Evolutionary conservation across 2,888 invertebrate genomes (phyloP), one percentile per base, ranked within the genome.

Genomic region (Hirudinaria manillensis): DNA sequence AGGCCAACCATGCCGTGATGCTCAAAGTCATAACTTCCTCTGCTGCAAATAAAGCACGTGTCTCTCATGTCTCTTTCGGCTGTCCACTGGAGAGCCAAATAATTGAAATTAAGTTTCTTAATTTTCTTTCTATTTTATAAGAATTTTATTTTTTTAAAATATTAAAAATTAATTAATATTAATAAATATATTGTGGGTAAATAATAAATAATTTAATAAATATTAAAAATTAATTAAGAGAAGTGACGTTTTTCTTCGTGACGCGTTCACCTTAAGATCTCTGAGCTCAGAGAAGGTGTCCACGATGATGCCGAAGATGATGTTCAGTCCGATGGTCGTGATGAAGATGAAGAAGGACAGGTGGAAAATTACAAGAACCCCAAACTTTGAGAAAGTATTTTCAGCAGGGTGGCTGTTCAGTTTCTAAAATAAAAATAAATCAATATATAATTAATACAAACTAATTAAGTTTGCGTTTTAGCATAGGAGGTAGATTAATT

Each of bases 281-380:
- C 85, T 79, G 24, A 85, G 82, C 78, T 85, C 84, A 0, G 84
- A 84, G 81, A 85, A 85, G 6, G 85, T 85, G 80, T 85, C 85
- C 45, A 85, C 85, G 74, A 85, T 85, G 81, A 85, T 85, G 80
- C 85, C 85, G 76, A 85, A 85, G 80, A 85, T 85, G 79, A 85
- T 85, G 82, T 85, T 85, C 72, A 85, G 81, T 38, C 85, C 85
- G 78, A 85, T 85, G 55, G 85, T 85, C 16, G 85, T 84, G 80
- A 85, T 83, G 80, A 85, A 83, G 78, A 84, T 83, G 81, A 85
- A 85, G 82, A 85, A 85, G 29, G 84, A 82, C 29, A 85, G 82
- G 78, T 85, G 85, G 77, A 83, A 85, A 36, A 85, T 76, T 19
- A 84, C 83, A 38, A 84, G 81, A 65, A 82, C 80, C 16, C 83